Evolutionary conservation across 2,888 invertebrate species (phyloP), one percentile per base, ranked within the genome.

Genomic region (Heliconius hortense): DNA sequence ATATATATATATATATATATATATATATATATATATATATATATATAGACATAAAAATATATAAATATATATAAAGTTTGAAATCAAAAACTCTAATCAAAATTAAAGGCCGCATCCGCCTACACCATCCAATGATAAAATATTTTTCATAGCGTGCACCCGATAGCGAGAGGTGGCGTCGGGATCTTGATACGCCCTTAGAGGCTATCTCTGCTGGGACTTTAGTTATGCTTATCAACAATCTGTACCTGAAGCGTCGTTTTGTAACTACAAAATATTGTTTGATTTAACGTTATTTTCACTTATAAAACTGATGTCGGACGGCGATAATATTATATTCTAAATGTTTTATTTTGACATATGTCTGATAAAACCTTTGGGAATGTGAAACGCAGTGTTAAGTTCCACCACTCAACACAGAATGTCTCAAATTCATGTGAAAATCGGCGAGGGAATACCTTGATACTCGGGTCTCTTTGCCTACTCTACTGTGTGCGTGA

Each of bases 101-200:
- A 26, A 60, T 31, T 56, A 53, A 56, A 26, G 2, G 1, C 68
- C 28, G 15, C 56, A 56, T 56, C 69, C 26, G 26, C 60, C 71
- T 18, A 71, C 39, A 39, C 71, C 3, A 13, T 60, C n/a, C 26
- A 71, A 13, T 28, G 76, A 76, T 76, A 76, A 76, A 74, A 74
- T 76, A 76, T 76, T 76, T 76, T 70, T 74, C 71, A 74, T 76
- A 71, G 74, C 76, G 70, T 76, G 73, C 60, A 71, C 76, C 70
- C 70, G 76, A 76, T 74, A 76, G 31, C 48, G 60, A 66, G 64
- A 76, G 73, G 76, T 76, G 76, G 80, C 84, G 86, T 82, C 83
- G 79, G 80, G 74, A 87, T 87, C 86, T 81, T 80, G 89, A 89
- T 89, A 86, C 83, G 83, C 86, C 77, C 81, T 81, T 86, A 81